These are phyloP conservation scores for Seira musarum DNA, from an alignment of 2,888 invertebrate species.

Conservation along the genomic window DNA sequence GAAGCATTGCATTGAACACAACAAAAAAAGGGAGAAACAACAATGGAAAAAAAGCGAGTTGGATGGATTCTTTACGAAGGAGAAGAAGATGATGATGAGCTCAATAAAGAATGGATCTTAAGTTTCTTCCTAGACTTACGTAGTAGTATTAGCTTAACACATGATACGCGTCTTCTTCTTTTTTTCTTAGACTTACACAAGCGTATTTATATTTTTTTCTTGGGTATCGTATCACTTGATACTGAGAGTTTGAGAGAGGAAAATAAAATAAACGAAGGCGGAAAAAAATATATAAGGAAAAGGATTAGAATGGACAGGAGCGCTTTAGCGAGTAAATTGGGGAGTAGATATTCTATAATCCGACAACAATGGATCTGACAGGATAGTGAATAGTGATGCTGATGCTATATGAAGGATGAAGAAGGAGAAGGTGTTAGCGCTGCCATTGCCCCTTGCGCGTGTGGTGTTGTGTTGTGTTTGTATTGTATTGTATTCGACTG, in stretches of 20 bases:
- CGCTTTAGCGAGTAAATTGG: constrained; percentile 56
- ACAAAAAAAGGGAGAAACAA: not conserved
- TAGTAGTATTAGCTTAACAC: no score
- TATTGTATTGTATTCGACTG: no score
- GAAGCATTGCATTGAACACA: no score
- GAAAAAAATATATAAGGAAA: no score
- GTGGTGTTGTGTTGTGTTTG: no score
- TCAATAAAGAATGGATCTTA: no score
- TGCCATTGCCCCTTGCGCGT: constrained; percentile 38
- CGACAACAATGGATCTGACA: constrained; percentile 57
- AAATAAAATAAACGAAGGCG: no score
- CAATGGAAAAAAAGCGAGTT: not conserved
- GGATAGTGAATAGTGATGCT: constrained; percentile 45
- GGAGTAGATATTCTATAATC: constrained; percentile 53
- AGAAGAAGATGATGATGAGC: constrained; percentile 17
- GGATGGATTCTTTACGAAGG: no score
- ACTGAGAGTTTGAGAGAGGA: no score
- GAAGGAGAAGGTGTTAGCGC: constrained; percentile 10
- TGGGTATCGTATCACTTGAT: constrained; percentile 8
- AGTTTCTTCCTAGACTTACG: no score
- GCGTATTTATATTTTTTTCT: not conserved
- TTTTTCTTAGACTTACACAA: no score
- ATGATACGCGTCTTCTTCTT: no score
- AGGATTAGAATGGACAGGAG: constrained; percentile 59
- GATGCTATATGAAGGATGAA: constrained; percentile 18